Percentiles rank a stretch among this genome's conserved stretches.
Conservation (phyloP, 2,113 vertebrate species). For the Bothrops jararaca region DNA sequence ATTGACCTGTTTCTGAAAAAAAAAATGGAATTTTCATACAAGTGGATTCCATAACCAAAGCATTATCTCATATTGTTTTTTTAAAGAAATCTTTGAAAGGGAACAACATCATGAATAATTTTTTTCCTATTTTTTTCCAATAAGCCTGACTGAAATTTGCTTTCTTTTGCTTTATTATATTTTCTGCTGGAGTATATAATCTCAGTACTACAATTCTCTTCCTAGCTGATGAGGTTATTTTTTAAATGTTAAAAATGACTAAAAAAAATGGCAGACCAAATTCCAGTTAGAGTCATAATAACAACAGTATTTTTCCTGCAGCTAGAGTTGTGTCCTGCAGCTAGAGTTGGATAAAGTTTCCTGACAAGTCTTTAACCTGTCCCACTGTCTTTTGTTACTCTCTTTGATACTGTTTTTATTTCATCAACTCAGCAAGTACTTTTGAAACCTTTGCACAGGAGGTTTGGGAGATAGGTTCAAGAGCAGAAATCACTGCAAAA, state of each 20-base stretch:
- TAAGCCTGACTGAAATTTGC: constrained; percentile 10
- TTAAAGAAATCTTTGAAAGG: constrained; percentile 14
- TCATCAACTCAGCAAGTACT: fast-evolving
- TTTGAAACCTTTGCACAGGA: not conserved
- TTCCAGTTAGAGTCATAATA: constrained; percentile 22
- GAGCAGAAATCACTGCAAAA: not conserved
- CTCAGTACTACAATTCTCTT: constrained; percentile 10
- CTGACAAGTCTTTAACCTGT: constrained; percentile 18
- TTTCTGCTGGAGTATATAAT: constrained; percentile 16
- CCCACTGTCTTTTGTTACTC: not conserved
- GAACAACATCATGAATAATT: constrained; percentile 31
- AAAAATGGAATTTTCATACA: constrained; percentile 43
- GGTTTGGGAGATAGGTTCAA: not conserved
- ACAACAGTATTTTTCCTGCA: not conserved
- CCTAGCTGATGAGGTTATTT: constrained; percentile 39
- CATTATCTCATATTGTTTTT: constrained; percentile 32
- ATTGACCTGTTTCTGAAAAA: not conserved
- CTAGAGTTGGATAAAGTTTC: constrained; percentile 28
- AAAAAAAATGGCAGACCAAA: constrained; percentile 47
- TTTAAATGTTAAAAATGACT: constrained; percentile 47
- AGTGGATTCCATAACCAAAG: constrained; percentile 41
- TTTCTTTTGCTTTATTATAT: no score
- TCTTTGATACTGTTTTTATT: not conserved
- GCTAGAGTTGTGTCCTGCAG: constrained; percentile 23
- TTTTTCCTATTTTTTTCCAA: not conserved